phyloP scores from a whole-genome alignment of 2,113 vertebrate genomes.

The Cairina moschata region DNA sequence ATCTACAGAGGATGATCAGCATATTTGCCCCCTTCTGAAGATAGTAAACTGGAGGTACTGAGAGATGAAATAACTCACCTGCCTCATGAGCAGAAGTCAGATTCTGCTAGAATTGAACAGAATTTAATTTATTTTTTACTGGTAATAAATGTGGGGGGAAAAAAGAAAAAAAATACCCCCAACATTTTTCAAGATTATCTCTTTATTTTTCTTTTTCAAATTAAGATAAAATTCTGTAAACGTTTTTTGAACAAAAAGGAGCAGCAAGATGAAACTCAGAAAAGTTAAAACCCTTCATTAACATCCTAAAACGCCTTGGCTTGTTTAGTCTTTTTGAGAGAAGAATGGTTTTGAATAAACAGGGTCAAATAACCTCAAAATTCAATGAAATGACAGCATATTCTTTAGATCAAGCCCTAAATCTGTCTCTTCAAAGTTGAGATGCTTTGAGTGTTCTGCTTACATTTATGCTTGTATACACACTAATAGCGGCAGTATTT shows the following conservation, averaged over 20 bases:
- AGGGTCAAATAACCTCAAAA: constrained; percentile 13
- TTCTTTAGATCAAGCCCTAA: constrained; percentile 15
- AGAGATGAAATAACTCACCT: background rate
- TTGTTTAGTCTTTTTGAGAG: background rate
- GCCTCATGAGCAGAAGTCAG: background rate
- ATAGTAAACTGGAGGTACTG: background rate
- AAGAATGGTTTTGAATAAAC: background rate
- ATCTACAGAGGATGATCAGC: background rate
- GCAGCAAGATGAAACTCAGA: background rate
- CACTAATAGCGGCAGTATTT: constrained; percentile 10
- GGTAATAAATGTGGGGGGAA: background rate
- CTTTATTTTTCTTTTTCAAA: background rate
- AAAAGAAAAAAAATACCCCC: background rate
- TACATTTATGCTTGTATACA: background rate
- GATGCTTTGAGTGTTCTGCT: background rate
- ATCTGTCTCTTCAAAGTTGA: background rate
- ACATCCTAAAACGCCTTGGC: background rate
- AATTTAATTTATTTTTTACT: background rate
- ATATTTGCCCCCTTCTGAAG: background rate
- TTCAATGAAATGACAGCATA: background rate
- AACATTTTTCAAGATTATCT: background rate
- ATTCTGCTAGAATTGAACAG: background rate
- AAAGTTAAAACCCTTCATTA: background rate
- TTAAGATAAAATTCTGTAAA: background rate
- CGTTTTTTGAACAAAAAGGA: background rate